Percentiles rank a stretch among this genome's conserved stretches.
phyloP scores from a whole-genome alignment of 2,113 vertebrate species.

The Desmodus rotundus region DNA sequence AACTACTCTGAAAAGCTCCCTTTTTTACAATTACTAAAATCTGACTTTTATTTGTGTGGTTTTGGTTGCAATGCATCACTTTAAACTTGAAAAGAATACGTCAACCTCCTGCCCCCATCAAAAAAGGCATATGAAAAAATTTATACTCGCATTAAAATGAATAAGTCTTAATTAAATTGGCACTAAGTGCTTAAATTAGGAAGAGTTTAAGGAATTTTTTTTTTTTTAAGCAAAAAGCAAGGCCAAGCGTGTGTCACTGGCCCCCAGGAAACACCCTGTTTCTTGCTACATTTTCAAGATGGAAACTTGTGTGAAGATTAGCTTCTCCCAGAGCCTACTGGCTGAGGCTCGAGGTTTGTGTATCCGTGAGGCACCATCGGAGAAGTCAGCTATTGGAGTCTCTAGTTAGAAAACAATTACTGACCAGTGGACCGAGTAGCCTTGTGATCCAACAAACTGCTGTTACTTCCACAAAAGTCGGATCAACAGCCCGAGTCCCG shows the following conservation, averaged over 20 bases:
- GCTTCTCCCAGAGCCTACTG: neutral
- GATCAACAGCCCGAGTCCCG: neutral
- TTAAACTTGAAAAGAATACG: neutral
- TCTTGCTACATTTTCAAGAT: neutral
- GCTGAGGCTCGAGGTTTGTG: rapidly evolving
- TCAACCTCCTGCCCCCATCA: neutral
- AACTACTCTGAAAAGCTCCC: neutral
- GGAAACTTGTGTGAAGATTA: neutral
- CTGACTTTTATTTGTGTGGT: neutral
- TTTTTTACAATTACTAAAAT: neutral
- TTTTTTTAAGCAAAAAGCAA: neutral
- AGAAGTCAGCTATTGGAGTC: neutral
- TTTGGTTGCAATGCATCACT: neutral
- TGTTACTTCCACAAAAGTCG: too few species aligned
- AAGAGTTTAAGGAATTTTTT: neutral
- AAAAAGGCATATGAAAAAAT: neutral
- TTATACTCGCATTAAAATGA: neutral
- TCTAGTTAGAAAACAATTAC: neutral
- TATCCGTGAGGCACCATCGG: neutral
- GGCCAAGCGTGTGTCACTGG: neutral
- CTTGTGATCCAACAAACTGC: neutral
- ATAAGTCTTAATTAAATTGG: conserved; percentile 1
- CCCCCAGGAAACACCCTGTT: neutral
- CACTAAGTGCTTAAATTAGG: neutral
- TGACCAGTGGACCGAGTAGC: rapidly evolving